These are phyloP conservation scores for Potorous gilbertii DNA, from an alignment of 2,797 vertebrate genomes.

Conservation along the genomic window DNA sequence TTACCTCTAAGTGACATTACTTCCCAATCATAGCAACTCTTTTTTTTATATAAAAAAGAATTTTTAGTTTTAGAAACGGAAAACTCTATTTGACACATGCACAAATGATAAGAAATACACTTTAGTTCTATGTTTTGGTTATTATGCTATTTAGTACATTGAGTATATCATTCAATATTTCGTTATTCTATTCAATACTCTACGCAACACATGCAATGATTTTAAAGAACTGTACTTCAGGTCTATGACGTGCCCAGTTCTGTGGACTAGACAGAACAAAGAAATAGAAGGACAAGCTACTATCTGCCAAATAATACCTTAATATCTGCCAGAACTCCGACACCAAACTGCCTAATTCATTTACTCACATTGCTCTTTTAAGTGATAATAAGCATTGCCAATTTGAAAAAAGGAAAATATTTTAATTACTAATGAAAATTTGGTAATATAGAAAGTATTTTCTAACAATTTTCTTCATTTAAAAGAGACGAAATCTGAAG, in stretches of 20 bases:
- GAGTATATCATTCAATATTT: conserved; percentile 17
- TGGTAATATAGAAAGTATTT: background rate
- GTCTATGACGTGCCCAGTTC: background rate
- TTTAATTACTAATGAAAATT: background rate
- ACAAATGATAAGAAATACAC: conserved; percentile 8
- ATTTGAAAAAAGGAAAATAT: background rate
- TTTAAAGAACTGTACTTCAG: background rate
- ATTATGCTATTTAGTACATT: conserved; percentile 29
- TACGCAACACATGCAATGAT: conserved; percentile 34
- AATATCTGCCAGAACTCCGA: background rate
- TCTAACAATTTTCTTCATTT: background rate
- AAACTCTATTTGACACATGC: conserved; percentile 14
- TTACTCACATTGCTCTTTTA: background rate
- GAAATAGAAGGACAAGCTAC: background rate
- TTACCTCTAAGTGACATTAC: background rate
- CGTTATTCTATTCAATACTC: background rate
- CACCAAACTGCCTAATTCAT: background rate
- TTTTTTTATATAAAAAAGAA: background rate
- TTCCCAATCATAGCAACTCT: background rate
- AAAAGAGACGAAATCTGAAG: background rate
- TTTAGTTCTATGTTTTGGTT: conserved; percentile 6
- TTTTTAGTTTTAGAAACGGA: background rate
- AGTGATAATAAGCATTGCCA: background rate
- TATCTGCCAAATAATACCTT: background rate
- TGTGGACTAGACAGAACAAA: background rate